A percentile compares a stretch with the other conserved stretches of the same genome.
phyloP scores from a whole-genome alignment of 2,113 vertebrate genomes.

The Galbula dea region DNA sequence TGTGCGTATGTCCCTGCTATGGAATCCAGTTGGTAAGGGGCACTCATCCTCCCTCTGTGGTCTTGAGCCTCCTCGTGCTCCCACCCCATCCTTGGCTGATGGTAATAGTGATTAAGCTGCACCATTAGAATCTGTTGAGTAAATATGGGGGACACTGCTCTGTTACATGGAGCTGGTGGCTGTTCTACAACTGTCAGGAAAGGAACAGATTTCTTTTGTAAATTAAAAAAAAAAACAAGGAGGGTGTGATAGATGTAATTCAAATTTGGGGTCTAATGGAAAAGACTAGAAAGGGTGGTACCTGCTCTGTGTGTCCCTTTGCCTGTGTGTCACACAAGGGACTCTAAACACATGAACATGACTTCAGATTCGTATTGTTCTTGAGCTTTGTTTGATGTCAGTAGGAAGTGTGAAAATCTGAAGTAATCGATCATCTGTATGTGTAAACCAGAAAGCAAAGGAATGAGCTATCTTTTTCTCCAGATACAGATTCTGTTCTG shows the following conservation, averaged over 20 bases:
- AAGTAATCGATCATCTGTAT: background rate
- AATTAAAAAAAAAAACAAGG: background rate
- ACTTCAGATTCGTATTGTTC: background rate
- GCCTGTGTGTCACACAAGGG: fast-evolving
- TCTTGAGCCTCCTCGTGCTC: background rate
- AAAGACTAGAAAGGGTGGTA: background rate
- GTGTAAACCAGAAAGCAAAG: background rate
- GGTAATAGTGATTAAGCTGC: fast-evolving
- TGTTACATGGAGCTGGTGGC: background rate
- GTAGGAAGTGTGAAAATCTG: background rate
- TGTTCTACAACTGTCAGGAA: background rate
- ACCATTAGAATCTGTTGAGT: background rate
- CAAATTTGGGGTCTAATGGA: background rate
- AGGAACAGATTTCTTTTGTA: background rate
- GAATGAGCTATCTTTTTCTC: background rate
- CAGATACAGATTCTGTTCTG: background rate
- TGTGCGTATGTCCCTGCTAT: fast-evolving
- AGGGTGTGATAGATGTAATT: background rate
- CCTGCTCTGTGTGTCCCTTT: background rate
- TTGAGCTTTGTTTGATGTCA: background rate
- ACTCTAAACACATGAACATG: background rate
- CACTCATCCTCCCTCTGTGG: fast-evolving
- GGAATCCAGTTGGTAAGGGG: background rate
- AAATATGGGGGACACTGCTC: background rate
- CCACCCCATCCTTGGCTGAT: fast-evolving